Evolutionary conservation across 2,113 vertebrate genomes (phyloP), one percentile per base, ranked within the genome.

Genomic region (Puma concolor): DNA sequence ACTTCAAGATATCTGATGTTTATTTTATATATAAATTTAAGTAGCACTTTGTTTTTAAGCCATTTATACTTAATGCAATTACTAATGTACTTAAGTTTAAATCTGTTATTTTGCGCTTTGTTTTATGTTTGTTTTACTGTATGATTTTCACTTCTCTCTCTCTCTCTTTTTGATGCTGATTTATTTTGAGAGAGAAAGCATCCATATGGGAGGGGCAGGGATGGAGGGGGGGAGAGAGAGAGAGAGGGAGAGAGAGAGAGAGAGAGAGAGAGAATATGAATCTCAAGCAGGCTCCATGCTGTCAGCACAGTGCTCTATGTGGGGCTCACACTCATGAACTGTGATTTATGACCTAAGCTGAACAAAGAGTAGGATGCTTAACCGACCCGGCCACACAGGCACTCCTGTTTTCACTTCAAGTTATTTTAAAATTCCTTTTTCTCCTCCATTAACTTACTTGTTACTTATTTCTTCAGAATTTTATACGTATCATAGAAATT

Each of bases 61-160:
- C 69, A 95, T n/a, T 88, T 94, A 50, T 57, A 86, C 7, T 94
- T 94, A 57, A 84, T 95, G 6, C 66, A 36, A 71, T 92, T 83
- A 66, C 21, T 89, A 31, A 48, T 31, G 3, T 38, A 33, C 0
- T 33, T 66, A 17, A 67, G 1, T 36, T 57, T 64, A 92, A 90
- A n/a, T 92, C 17, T 82, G 2, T 2, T 31, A 67, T 11, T 69
- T 77, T 84, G 29, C 2, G 50, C 13, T 89, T 89, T 52, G 17
- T 36, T 83, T 83, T 87, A 64, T 33, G 4, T 79, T 94, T 94
- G 16, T 77, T 36, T 88, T 69, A 57, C 15, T 60, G 31, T 41
- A 64, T 85, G 83, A 67, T 44, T 66, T 54, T 96, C 11, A 25
- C 10, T 31, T 87, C 8, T 72, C 57, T 60, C 57, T 60, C 7